phyloP scores from a whole-genome alignment of 2,888 invertebrate genomes.

The Bembecia ichneumoniformis region DNA sequence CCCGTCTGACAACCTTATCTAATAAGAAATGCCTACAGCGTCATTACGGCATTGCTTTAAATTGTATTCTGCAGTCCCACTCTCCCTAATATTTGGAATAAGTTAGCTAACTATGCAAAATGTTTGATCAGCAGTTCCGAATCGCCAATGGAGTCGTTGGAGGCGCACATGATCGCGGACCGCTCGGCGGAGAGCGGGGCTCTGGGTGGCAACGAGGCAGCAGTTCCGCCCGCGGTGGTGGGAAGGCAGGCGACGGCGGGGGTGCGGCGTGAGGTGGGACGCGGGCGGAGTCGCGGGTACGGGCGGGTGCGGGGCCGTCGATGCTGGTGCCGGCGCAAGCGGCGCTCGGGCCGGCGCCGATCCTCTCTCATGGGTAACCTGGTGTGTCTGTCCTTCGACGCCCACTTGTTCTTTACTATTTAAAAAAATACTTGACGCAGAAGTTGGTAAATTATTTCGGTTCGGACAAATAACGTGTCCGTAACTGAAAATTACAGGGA shows the following conservation, averaged over 20 bases:
- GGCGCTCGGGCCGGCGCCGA: conserved; percentile 58
- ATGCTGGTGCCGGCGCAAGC: conserved; percentile 60
- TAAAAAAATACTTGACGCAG: conserved; percentile 45
- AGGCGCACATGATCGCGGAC: conserved; percentile 58
- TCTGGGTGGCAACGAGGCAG: conserved; percentile 13
- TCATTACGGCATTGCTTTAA: background rate
- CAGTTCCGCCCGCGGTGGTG: conserved; percentile 18
- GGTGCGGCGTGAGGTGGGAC: conserved; percentile 21
- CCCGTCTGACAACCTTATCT: no score
- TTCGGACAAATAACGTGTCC: no score
- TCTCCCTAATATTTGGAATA: no score
- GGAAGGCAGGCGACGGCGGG: conserved; percentile 12
- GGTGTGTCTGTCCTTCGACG: conserved; percentile 61
- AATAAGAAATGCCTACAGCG: no score
- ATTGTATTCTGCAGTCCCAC: conserved; percentile 4
- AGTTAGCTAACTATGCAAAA: background rate
- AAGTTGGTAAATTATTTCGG: conserved; percentile 2
- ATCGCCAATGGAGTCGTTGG: conserved; percentile 48
- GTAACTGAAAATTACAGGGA: no score
- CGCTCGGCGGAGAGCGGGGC: conserved; percentile 44
- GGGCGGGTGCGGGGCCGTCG: conserved; percentile 41
- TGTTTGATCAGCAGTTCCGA: conserved; percentile 33
- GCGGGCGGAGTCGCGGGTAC: conserved; percentile 19
- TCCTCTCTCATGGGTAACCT: conserved; percentile 65
- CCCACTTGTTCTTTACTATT: conserved; percentile 35